phyloP scores from a whole-genome alignment of 2,888 invertebrate species.

The Melieria omissa region DNA sequence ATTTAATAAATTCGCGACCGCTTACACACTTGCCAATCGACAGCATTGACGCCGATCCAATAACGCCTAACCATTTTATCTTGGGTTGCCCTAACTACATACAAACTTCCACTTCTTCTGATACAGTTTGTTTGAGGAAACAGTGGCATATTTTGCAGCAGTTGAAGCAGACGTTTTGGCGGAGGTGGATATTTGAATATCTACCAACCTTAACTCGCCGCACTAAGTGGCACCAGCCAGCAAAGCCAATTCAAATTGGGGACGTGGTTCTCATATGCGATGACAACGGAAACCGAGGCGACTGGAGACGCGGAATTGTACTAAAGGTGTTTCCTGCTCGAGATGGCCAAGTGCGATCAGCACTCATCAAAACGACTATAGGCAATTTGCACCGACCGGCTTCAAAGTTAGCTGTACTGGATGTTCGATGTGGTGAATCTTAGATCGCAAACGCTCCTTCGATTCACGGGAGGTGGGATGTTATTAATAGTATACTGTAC shows the following conservation, averaged over 20 bases:
- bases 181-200: no score
- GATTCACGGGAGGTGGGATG: slow-evolving; percentile 21
- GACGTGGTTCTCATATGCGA: slow-evolving; percentile 12
- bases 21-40: slow-evolving; percentile 39
- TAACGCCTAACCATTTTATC: slow-evolving; percentile 39
- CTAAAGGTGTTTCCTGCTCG: neutral
- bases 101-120: slow-evolving; percentile 30
- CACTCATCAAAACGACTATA: neutral
- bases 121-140: slow-evolving; percentile 29
- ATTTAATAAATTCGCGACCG: slow-evolving; percentile 38
- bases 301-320: slow-evolving; percentile 13
- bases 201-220: slow-evolving; percentile 12
- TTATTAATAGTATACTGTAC: neutral
- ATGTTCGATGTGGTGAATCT: slow-evolving; percentile 13
- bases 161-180: slow-evolving; percentile 32
- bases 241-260: neutral
- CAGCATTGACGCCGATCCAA: slow-evolving; percentile 24
- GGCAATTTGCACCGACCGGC: neutral
- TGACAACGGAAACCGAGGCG: neutral
- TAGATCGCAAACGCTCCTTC: neutral
- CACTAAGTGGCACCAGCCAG: slow-evolving; percentile 11
- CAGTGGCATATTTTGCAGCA: slow-evolving; percentile 42
- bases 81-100: slow-evolving; percentile 37
- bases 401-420: neutral
- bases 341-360: slow-evolving; percentile 12